phyloP scores from a whole-genome alignment of 2,888 invertebrate genomes.

The Pollenia amentaria region DNA sequence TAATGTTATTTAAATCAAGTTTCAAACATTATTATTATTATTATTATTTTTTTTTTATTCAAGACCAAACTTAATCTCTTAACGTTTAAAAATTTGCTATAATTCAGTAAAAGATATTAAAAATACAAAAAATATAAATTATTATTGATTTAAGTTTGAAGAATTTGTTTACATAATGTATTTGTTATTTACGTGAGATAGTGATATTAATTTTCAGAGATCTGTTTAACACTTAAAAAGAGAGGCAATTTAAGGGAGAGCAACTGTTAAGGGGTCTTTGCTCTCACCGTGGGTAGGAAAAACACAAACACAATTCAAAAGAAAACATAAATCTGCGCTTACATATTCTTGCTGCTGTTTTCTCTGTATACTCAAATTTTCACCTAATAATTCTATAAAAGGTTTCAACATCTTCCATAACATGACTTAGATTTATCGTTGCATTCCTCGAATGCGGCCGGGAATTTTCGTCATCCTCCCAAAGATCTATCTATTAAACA shows the following conservation, averaged over 20 bases:
- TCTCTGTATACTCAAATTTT: conserved; percentile 19
- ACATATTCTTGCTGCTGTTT: conserved; percentile 9
- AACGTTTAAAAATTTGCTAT: no score
- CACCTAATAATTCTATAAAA: conserved; percentile 74
- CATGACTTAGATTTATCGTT: conserved; percentile 80
- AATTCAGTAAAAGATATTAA: no score
- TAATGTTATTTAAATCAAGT: no score
- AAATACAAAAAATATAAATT: no score
- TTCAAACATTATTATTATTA: no score
- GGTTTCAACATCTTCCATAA: conserved; percentile 75
- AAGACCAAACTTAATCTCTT: no score
- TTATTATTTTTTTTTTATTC: no score
- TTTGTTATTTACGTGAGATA: not conserved
- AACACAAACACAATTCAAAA: not conserved
- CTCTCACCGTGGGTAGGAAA: conserved; percentile 6
- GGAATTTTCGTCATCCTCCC: conserved; percentile 68
- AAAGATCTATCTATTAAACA: conserved; percentile 28
- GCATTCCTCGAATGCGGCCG: conserved; percentile 76
- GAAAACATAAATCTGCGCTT: conserved; percentile 42
- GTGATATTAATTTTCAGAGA: conserved; percentile 1
- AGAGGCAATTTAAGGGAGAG: conserved; percentile 4
- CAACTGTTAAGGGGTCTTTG: not conserved
- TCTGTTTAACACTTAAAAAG: not conserved
- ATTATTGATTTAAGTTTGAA: no score
- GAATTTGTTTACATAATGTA: no score